Evolutionary conservation across 2,797 vertebrate species (phyloP).

Genomic region (Lateolabrax maculatus): DNA sequence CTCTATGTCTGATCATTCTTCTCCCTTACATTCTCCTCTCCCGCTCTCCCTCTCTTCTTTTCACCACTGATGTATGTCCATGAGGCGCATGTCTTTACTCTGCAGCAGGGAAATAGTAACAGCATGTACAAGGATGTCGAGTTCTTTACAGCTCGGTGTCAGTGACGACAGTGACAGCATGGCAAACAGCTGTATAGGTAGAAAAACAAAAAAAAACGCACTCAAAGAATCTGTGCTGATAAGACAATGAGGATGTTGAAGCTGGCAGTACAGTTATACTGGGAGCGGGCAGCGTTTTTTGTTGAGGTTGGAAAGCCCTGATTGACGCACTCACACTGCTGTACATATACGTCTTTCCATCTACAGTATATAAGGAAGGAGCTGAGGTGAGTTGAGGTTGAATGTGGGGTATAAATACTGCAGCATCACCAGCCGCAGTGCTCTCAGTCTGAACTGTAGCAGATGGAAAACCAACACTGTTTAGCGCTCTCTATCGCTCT

Average conservation of each 20-base stretch:
- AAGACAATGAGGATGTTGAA: conserved; percentile 1
- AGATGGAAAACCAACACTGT: conserved; percentile 64
- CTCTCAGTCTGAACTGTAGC: conserved; percentile 75
- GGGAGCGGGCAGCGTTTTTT: conserved; percentile 17
- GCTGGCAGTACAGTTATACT: conserved; percentile 14
- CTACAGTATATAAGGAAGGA: conserved; percentile 58
- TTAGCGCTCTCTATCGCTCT: conserved; percentile 49
- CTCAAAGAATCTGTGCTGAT: conserved; percentile 5
- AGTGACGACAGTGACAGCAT: conserved; percentile 28
- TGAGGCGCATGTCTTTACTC: conserved; percentile 39
- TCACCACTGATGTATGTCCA: conserved; percentile 43
- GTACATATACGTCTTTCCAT: conserved; percentile 49
- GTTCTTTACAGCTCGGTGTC: conserved; percentile 40
- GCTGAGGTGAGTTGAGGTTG: conserved; percentile 76
- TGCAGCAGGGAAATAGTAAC: conserved; percentile 33
- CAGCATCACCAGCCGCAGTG: conserved; percentile 81
- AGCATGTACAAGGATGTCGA: conserved; percentile 25
- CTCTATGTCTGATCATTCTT: conserved; percentile 48
- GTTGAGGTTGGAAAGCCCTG: conserved; percentile 11
- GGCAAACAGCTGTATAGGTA: conserved; percentile 38
- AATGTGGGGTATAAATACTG: conserved; percentile 78
- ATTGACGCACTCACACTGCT: conserved; percentile 49
- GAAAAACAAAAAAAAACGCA: not conserved
- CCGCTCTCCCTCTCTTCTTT: conserved; percentile 10
- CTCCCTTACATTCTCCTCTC: conserved; percentile 17